These are phyloP conservation scores for Neosilurus hyrtlii DNA, from an alignment of 2,797 vertebrate species.

Conservation along the genomic window DNA sequence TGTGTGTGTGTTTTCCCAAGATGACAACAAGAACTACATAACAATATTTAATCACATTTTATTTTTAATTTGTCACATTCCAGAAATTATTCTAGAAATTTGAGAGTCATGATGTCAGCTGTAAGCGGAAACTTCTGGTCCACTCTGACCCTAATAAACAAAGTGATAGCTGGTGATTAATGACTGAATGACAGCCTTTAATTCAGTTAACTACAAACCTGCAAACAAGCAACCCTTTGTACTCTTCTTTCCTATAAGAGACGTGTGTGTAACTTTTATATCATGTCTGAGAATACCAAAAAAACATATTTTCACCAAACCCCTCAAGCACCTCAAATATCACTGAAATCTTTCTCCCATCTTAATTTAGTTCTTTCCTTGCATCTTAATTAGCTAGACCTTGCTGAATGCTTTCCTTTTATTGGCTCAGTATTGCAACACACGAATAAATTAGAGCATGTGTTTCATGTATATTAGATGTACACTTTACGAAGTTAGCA, in stretches of 20 bases:
- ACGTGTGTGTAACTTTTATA: not conserved
- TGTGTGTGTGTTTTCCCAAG: too few relatives aligned
- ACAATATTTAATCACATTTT: not conserved
- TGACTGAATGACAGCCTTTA: not conserved
- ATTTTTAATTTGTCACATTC: not conserved
- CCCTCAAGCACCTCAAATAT: conserved; percentile 11
- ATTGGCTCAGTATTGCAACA: conserved; percentile 34
- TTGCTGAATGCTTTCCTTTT: conserved; percentile 23
- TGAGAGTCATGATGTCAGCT: too few relatives aligned
- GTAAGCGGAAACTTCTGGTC: not conserved
- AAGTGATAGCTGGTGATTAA: not conserved
- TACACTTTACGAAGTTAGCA: not conserved
- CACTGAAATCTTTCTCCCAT: not conserved
- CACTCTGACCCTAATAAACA: not conserved
- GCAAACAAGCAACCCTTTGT: not conserved
- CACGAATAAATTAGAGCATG: conserved; percentile 22
- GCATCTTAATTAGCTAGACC: not conserved
- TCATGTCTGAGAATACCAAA: not conserved
- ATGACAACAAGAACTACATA: not conserved
- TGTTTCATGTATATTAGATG: conserved; percentile 25
- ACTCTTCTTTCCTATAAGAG: not conserved
- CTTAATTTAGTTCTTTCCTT: not conserved
- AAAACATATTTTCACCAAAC: not conserved
- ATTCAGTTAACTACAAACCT: not conserved
- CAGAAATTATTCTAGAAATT: too few relatives aligned